Evolutionary conservation across 2,888 invertebrate species (phyloP).

Genomic region (Anarsia innoxiella): DNA sequence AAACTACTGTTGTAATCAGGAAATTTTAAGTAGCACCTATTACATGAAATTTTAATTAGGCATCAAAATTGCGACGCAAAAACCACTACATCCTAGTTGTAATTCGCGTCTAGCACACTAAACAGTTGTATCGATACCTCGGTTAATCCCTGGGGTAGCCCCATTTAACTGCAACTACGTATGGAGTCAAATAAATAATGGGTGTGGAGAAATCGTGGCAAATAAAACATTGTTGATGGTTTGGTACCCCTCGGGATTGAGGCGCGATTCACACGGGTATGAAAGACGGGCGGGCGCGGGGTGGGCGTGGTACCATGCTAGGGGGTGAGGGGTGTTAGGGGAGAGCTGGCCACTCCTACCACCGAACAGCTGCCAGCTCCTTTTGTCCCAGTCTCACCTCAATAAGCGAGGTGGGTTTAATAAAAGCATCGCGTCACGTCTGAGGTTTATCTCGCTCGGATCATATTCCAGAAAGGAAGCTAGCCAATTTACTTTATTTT

Average conservation of each 20-base stretch:
- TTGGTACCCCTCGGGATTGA: conserved; percentile 47
- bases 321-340: too few species aligned
- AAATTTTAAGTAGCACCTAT: too few species aligned
- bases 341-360: conserved; percentile 47
- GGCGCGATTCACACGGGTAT: conserved; percentile 60
- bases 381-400: conserved; percentile 47
- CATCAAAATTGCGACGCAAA: too few species aligned
- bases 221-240: conserved; percentile 51
- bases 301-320: conserved; percentile 53
- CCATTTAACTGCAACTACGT: conserved; percentile 46
- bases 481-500: too few species aligned
- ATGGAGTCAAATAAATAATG: conserved; percentile 36
- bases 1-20: too few species aligned
- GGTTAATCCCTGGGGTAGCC: conserved; percentile 50
- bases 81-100: conserved; percentile 31
- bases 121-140: conserved; percentile 53
- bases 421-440: conserved; percentile 40
- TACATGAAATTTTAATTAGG: too few species aligned
- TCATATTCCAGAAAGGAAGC: conserved; percentile 7
- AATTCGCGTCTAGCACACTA: conserved; percentile 24
- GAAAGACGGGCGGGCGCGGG: conserved; percentile 41
- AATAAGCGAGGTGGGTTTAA: conserved; percentile 49
- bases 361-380: conserved; percentile 44
- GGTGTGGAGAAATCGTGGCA: conserved; percentile 54
- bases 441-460: conserved; percentile 28